Evolutionary conservation across 2,113 vertebrate genomes (phyloP).

Genomic region (Notarius quadriscutis): DNA sequence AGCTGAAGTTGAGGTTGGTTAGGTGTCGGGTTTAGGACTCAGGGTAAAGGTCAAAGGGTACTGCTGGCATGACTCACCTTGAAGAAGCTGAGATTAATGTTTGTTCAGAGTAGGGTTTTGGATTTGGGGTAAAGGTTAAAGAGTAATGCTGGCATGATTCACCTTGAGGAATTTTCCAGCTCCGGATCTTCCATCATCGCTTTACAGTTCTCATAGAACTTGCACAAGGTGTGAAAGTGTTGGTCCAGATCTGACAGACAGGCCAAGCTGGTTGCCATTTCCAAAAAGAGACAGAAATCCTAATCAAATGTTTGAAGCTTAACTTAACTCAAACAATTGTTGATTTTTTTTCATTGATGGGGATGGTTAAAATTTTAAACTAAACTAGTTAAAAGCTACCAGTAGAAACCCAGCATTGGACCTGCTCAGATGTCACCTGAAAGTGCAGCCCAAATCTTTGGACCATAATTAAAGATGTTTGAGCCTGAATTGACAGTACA

Average conservation of each 20-base stretch:
- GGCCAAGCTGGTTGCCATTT: neutral
- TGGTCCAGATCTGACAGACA: neutral
- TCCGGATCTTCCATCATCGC: constrained; percentile 95
- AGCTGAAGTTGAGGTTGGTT: neutral
- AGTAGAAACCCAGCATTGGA: neutral
- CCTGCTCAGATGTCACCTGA: neutral
- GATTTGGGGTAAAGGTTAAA: neutral
- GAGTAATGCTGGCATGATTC: constrained; percentile 16
- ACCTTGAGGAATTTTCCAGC: constrained; percentile 94
- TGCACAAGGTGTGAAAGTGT: neutral
- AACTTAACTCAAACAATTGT: neutral
- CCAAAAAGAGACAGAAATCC: neutral
- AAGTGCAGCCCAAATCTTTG: neutral
- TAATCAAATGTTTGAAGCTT: neutral
- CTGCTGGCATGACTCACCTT: neutral
- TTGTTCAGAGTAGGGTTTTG: neutral
- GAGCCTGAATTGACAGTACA: neutral
- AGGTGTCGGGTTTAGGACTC: neutral
- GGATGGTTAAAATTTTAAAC: neutral
- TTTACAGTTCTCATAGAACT: constrained; percentile 75
- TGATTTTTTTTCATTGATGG: neutral
- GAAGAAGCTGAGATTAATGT: neutral
- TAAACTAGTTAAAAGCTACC: neutral
- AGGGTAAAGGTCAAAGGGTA: neutral
- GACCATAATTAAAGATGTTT: neutral